Conservation (phyloP, 2,113 vertebrate species). For the Monarcha castaneiventris region DNA sequence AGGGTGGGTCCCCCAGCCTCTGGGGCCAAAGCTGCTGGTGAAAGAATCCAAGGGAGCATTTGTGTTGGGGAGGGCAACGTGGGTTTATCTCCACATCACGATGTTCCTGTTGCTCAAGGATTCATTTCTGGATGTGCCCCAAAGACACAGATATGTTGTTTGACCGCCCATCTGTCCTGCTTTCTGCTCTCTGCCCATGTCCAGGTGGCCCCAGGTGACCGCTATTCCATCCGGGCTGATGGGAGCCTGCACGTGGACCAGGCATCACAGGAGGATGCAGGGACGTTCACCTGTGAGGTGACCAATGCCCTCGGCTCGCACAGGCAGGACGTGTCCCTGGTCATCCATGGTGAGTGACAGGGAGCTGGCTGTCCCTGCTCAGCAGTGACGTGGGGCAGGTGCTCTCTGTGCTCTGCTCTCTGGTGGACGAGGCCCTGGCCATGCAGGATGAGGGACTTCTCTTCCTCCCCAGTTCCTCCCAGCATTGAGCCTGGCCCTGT, state of each 20-base stretch:
- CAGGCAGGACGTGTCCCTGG: slow-evolving; percentile 75
- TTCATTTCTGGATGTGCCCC: background rate
- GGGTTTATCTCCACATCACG: background rate
- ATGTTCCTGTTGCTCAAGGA: background rate
- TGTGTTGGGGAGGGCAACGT: fast-evolving
- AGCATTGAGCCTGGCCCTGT: slow-evolving; percentile 80
- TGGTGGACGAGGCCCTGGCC: fast-evolving
- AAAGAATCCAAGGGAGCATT: background rate
- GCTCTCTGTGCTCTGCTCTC: fast-evolving
- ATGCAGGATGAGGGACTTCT: background rate
- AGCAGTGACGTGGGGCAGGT: fast-evolving
- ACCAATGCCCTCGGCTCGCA: slow-evolving; percentile 79
- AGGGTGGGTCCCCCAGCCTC: fast-evolving
- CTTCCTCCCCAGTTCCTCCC: slow-evolving; percentile 81
- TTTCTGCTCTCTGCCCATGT: background rate
- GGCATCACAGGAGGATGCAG: slow-evolving; percentile 69
- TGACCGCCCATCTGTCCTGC: fast-evolving
- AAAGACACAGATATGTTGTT: fast-evolving
- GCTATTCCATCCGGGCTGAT: slow-evolving; percentile 74
- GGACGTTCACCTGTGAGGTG: slow-evolving; percentile 83
- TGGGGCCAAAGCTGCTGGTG: background rate
- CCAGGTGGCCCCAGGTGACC: slow-evolving; percentile 73
- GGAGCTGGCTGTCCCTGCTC: fast-evolving
- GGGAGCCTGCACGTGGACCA: slow-evolving; percentile 85
- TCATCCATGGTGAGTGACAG: slow-evolving; percentile 79